A percentile compares a stretch with the other conserved stretches of the same genome.
These are phyloP conservation scores for Macrostomum lignano DNA, from an alignment of 1,140 invertebrate genomes.

Conservation along the genomic window DNA sequence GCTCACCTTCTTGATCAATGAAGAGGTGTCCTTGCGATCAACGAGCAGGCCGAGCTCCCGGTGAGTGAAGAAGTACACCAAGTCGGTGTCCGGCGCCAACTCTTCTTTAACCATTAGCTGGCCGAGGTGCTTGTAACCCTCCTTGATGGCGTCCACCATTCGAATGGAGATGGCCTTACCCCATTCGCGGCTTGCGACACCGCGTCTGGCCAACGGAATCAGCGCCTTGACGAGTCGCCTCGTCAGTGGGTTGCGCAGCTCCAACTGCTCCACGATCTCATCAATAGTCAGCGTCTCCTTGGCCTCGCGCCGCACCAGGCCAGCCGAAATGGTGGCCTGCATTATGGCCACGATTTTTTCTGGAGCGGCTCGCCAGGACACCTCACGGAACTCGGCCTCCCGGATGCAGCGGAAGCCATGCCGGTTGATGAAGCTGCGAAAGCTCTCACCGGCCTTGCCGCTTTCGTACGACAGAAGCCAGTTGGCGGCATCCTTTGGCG, in stretches of 20 bases:
- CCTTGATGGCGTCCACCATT: slow-evolving; percentile 34
- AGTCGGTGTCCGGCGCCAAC: slow-evolving; percentile 33
- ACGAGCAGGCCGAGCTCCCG: slow-evolving; percentile 39
- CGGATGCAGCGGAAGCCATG: slow-evolving; percentile 43
- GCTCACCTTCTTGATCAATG: no score
- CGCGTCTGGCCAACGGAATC: slow-evolving; percentile 33
- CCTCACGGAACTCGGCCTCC: slow-evolving; percentile 40
- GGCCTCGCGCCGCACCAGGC: slow-evolving; percentile 6
- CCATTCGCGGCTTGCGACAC: slow-evolving; percentile 36
- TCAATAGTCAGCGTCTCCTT: slow-evolving; percentile 4
- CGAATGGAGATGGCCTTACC: slow-evolving; percentile 37
- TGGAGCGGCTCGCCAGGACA: slow-evolving; percentile 39
- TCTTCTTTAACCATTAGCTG: slow-evolving; percentile 33
- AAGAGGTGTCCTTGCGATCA: no score
- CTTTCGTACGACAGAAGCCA: slow-evolving; percentile 34
- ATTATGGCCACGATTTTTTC: slow-evolving; percentile 34
- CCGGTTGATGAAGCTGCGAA: slow-evolving; percentile 35
- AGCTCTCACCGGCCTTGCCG: slow-evolving; percentile 27
- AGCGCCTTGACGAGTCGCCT: slow-evolving; percentile 28
- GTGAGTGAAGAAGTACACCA: slow-evolving; percentile 41
- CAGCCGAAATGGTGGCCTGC: slow-evolving; percentile 24
- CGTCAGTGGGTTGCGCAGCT: slow-evolving; percentile 10
- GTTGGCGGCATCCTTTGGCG: slow-evolving; percentile 26
- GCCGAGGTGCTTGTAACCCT: slow-evolving; percentile 34
- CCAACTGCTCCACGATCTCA: slow-evolving; percentile 9